Evolutionary conservation across 2,797 vertebrate species (phyloP).

Genomic region (Tachyglossus aculeatus): DNA sequence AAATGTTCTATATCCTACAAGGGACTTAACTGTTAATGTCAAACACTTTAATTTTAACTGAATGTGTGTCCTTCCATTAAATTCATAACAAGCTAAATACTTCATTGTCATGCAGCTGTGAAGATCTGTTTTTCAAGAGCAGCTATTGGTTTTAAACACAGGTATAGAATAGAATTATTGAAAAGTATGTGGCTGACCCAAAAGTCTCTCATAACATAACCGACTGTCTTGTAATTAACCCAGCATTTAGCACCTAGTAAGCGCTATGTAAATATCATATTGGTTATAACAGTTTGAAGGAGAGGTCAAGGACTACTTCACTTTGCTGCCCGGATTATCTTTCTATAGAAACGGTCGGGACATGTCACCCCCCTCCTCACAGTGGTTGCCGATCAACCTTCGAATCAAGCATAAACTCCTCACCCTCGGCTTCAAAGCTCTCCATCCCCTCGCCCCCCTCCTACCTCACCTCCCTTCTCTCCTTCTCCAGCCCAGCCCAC

Average conservation of each 20-base stretch:
- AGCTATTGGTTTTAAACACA: neutral
- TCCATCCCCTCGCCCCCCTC: neutral
- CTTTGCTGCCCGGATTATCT: neutral
- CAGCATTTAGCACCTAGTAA: no score
- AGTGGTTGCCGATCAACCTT: neutral
- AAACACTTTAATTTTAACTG: neutral
- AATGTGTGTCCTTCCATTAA: neutral
- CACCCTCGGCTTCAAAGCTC: neutral
- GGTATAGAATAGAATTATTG: neutral
- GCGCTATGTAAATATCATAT: no score
- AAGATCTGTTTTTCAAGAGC: constrained; percentile 4
- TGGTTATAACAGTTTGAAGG: no score
- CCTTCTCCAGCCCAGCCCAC: neutral
- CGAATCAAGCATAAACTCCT: neutral
- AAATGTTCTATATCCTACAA: neutral
- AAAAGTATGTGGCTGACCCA: neutral
- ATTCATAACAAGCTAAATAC: neutral
- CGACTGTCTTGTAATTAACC: no score
- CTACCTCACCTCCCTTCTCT: neutral
- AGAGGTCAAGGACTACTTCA: no score
- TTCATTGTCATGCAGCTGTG: neutral
- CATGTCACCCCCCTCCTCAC: neutral
- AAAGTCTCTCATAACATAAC: no score
- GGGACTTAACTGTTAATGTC: no score
- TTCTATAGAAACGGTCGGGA: neutral